Percentiles rank a stretch among this genome's conserved stretches.
Conservation (phyloP, 2,113 vertebrate species). For the Pollimyrus isidori region DNA sequence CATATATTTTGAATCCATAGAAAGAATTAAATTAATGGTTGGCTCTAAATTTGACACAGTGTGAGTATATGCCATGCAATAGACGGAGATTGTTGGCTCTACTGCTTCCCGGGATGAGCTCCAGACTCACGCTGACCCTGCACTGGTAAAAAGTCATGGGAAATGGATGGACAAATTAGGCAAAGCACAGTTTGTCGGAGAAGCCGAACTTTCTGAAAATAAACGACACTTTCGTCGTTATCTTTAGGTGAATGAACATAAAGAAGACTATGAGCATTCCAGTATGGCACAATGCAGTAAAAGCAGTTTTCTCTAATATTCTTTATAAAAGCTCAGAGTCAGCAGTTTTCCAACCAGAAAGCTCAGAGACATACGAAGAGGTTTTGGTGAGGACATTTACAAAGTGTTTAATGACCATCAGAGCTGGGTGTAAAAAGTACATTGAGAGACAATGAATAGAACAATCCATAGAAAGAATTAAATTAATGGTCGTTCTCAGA, state of each 20-base stretch:
- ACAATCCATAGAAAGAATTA: background rate
- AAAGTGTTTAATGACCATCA: constrained; percentile 18
- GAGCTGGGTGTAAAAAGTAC: constrained; percentile 3
- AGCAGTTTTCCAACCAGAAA: background rate
- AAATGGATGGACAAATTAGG: background rate
- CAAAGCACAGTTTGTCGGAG: background rate
- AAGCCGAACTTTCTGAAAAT: background rate
- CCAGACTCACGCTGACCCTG: background rate
- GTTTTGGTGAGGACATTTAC: constrained; percentile 20
- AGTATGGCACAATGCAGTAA: background rate
- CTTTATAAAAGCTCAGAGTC: background rate
- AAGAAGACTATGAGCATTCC: background rate
- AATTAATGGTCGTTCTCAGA: constrained; percentile 4
- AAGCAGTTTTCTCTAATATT: background rate
- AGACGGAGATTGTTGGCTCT: background rate
- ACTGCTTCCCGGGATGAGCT: background rate
- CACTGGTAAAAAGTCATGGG: background rate
- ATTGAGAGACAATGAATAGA: constrained; percentile 21
- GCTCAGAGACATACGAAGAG: background rate
- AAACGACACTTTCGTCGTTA: background rate
- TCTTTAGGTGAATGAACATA: background rate
- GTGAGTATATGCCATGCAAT: background rate
- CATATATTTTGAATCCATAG: no score
- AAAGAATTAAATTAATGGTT: no score
- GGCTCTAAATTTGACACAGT: background rate